Conservation (phyloP, 2,113 vertebrate species). For the Sorex fumeus region DNA sequence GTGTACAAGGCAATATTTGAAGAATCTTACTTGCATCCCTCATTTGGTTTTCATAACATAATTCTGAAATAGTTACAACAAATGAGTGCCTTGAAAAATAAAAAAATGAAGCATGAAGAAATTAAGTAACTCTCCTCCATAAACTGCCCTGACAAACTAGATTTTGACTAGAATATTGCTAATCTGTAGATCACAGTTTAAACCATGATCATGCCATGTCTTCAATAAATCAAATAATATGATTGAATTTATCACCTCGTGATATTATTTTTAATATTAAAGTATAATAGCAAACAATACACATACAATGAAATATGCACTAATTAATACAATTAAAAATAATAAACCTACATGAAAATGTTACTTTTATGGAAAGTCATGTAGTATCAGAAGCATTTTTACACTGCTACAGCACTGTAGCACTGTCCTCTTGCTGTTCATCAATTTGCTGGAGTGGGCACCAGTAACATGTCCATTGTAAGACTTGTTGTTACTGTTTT, state of each 20-base stretch:
- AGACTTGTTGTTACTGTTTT: too few species aligned
- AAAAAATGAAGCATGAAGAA: neutral
- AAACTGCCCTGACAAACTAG: neutral
- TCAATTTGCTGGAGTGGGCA: too few species aligned
- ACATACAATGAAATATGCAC: neutral
- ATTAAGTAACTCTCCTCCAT: neutral
- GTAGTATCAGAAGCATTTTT: too few species aligned
- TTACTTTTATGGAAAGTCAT: too few species aligned
- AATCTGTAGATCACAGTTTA: neutral
- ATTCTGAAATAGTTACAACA: neutral
- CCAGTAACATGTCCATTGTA: too few species aligned
- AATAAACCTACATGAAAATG: slow-evolving; percentile 18
- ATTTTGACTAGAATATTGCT: neutral
- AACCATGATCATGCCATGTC: neutral
- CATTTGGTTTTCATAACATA: neutral
- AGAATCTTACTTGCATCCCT: neutral
- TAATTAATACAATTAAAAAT: slow-evolving; percentile 28
- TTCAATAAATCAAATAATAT: slow-evolving; percentile 10
- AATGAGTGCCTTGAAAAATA: neutral
- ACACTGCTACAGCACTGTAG: too few species aligned
- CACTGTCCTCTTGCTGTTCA: too few species aligned
- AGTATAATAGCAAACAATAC: neutral
- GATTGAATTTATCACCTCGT: neutral
- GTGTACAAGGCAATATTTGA: neutral
- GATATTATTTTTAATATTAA: neutral